These are phyloP conservation scores for Dromiciops gliroides DNA, from an alignment of 2,113 vertebrate species.

Conservation along the genomic window DNA sequence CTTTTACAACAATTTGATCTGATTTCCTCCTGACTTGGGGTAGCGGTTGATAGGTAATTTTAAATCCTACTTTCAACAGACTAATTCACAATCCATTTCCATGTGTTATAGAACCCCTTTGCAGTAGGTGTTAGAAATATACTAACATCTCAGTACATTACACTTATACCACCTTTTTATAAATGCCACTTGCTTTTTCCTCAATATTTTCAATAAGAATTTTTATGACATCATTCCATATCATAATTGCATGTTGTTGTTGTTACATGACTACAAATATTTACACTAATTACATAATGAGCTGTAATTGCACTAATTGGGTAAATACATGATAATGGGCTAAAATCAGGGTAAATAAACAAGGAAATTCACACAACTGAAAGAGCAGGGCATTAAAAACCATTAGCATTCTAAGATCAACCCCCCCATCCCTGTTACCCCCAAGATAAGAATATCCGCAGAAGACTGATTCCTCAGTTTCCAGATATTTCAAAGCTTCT, in stretches of 20 bases:
- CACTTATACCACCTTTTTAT: background rate
- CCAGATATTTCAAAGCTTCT: background rate
- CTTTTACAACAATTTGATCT: background rate
- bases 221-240: slow-evolving; percentile 54
- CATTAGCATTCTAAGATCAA: slow-evolving; percentile 20
- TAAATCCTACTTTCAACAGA: background rate
- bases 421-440: slow-evolving; percentile 35
- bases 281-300: slow-evolving; percentile 84
- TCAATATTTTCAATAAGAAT: slow-evolving; percentile 20
- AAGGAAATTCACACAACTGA: slow-evolving; percentile 69
- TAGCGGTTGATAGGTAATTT: background rate
- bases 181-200: slow-evolving; percentile 42
- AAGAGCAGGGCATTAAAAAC: slow-evolving; percentile 56
- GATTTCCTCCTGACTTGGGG: background rate
- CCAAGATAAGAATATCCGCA: background rate
- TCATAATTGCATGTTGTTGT: slow-evolving; percentile 79
- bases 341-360: slow-evolving; percentile 81
- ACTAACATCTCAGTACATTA: background rate
- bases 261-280: slow-evolving; percentile 74
- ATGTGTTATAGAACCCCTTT: slow-evolving; percentile 15
- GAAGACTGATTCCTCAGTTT: slow-evolving; percentile 8
- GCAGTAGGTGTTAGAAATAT: background rate
- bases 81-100: background rate
- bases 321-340: slow-evolving; percentile 80
- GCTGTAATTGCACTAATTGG: slow-evolving; percentile 83